Evolutionary conservation across 2,113 vertebrate species (phyloP), one percentile per base, ranked within the genome.

Genomic region (Holacanthus passer): DNA sequence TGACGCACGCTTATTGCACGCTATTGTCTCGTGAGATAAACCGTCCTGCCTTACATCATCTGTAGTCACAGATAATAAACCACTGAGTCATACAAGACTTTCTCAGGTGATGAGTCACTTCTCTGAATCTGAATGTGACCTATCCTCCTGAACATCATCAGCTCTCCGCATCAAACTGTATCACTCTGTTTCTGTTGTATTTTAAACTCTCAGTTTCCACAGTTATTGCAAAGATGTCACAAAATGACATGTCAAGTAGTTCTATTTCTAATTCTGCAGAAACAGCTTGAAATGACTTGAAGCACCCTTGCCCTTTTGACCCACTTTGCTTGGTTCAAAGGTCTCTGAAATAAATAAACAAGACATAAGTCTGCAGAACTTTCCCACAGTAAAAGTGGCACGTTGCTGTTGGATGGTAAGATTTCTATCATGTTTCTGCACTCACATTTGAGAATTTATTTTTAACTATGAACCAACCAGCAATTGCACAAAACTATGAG

Each of bases 1-100:
- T 48, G 59, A 71, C 35, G 60, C 79, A 66, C 58, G 69, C 31
- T 5, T 39, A 20, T 56, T 65, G 63, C 66, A 73, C 32, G n/a
- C n/a, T n/a, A n/a, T n/a, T 13, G 10, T 16, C 45, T 64, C 47
- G 16, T 53, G n/a, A 60, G 9, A 2, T 32, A 59, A 73, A 19
- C 17, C 29, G 47, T 24, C 32, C 22, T 22, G 55, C 17, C 27
- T 77, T 22, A 20, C 13, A 72, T 56, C 12, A 76, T 56, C 29
- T 2, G 4, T 4, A 27, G 3, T 27, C 10, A 29, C n/a, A 71
- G 27, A 43, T 7, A 50, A 24, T 16, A n/a, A n/a, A n/a, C n/a
- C n/a, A n/a, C n/a, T n/a, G 8, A 77, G 31, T 74, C 13, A 50
- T 0, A 27, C 24, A 20, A 65, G 3, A 35, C 29, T 22, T 22